Percentiles rank a stretch among this genome's conserved stretches.
phyloP scores from a whole-genome alignment of 2,888 invertebrate genomes.

The Nemurella pictetii region DNA sequence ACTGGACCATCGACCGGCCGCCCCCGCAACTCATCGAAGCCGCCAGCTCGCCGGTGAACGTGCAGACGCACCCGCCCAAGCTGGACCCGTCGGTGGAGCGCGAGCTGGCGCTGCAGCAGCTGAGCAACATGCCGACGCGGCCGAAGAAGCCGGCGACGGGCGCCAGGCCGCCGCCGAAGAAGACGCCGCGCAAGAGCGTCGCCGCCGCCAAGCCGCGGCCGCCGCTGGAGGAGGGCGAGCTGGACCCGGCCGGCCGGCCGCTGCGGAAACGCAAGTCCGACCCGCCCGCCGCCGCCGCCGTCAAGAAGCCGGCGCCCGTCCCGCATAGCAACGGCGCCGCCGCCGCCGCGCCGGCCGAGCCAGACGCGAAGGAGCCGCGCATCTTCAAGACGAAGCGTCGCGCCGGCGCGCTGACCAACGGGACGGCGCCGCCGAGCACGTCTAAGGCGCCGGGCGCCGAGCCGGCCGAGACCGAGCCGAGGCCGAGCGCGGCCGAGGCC shows the following conservation, averaged over 20 bases:
- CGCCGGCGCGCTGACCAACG: not conserved
- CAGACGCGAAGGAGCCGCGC: not conserved
- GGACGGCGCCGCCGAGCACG: not conserved
- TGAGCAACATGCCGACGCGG: constrained; percentile 45
- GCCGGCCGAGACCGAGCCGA: not conserved
- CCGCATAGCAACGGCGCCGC: not conserved
- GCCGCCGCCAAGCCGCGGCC: too few relatives aligned
- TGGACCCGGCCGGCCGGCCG: not conserved
- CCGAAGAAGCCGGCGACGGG: not conserved
- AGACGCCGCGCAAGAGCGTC: not conserved
- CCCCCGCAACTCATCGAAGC: constrained; percentile 41
- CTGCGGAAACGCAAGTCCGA: constrained; percentile 8
- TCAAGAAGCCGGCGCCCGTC: not conserved
- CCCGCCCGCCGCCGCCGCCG: not conserved
- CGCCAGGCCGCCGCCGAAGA: not conserved
- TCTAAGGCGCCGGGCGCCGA: not conserved
- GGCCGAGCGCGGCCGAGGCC: not conserved
- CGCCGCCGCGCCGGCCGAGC: not conserved
- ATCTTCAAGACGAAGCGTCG: constrained; percentile 8
- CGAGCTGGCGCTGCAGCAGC: constrained; percentile 61
- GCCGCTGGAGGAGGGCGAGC: too few relatives aligned
- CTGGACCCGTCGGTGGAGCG: constrained; percentile 55
- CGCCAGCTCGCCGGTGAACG: constrained; percentile 39
- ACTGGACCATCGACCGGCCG: constrained; percentile 41
- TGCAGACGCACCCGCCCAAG: constrained; percentile 44